Conservation (phyloP, 2,113 vertebrate species). For the Ancistrus triradiatus region DNA sequence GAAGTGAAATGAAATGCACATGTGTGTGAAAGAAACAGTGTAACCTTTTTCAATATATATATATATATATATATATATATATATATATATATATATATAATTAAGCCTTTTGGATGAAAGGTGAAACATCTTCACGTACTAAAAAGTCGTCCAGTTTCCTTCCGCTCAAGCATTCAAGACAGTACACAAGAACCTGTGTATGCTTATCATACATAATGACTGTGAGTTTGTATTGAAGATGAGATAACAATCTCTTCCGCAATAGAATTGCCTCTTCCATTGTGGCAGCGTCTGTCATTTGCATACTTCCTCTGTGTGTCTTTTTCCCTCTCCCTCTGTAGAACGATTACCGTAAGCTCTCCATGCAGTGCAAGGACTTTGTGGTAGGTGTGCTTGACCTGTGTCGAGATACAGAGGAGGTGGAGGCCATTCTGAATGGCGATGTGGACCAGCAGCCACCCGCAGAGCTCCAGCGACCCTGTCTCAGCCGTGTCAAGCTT, state of each 20-base stretch:
- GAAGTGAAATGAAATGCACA: conserved; percentile 2
- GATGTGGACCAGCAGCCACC: conserved; percentile 83
- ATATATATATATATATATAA: too few species aligned
- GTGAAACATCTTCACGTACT: too few species aligned
- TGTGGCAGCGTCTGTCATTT: background rate
- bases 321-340: conserved; percentile 49
- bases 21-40: background rate
- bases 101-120: too few species aligned
- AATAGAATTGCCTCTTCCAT: too few species aligned
- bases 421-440: conserved; percentile 93
- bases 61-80: too few species aligned
- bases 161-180: too few species aligned
- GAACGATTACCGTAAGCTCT: conserved; percentile 97
- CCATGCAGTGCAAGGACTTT: conserved; percentile 99
- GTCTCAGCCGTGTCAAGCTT: conserved; percentile 88
- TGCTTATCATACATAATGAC: too few species aligned
- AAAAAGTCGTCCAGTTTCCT: too few species aligned
- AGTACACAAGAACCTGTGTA: too few species aligned
- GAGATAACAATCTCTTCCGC: background rate
- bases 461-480: conserved; percentile 83
- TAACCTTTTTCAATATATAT: background rate
- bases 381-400: conserved; percentile 95
- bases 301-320: background rate
- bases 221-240: background rate
- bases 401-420: conserved; percentile 94